Percentiles rank a stretch among this genome's conserved stretches.
These are phyloP conservation scores for Tenthredo mesomela DNA, from an alignment of 2,888 invertebrate species.

Conservation along the genomic window DNA sequence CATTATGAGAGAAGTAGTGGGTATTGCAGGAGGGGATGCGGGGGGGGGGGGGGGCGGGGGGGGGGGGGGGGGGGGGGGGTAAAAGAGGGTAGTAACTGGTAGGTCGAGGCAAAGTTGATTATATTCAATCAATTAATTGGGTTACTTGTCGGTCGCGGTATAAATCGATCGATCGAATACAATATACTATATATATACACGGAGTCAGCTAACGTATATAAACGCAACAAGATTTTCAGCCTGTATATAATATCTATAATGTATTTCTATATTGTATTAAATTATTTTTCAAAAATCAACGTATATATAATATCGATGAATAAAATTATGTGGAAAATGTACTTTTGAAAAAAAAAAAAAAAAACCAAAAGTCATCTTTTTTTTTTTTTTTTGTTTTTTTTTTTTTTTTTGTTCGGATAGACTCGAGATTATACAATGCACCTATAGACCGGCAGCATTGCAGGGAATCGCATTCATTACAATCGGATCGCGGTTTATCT, in stretches of 20 bases:
- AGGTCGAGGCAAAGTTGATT: conserved; percentile 67
- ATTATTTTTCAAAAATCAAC: too few species aligned
- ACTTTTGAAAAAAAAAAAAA: too few species aligned
- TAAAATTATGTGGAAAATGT: too few species aligned
- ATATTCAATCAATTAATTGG: conserved; percentile 73
- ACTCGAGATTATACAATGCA: neutral
- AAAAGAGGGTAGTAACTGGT: neutral
- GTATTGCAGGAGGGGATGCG: neutral
- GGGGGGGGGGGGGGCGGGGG: neutral
- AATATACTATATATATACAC: too few species aligned
- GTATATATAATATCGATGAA: too few species aligned
- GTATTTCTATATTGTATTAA: too few species aligned
- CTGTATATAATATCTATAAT: too few species aligned
- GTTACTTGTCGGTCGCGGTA: conserved; percentile 66
- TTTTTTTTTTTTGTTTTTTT: too few species aligned
- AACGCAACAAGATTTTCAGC: neutral
- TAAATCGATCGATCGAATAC: neutral
- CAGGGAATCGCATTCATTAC: conserved; percentile 11
- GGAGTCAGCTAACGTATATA: neutral
- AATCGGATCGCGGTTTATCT: conserved; percentile 19
- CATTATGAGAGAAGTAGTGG: neutral
- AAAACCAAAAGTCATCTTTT: too few species aligned
- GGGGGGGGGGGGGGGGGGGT: neutral
- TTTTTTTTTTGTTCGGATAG: too few species aligned
- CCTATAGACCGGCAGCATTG: neutral